These are phyloP conservation scores for Cataglyphis rosenhaueri DNA, from an alignment of 2,888 invertebrate genomes.

Conservation along the genomic window DNA sequence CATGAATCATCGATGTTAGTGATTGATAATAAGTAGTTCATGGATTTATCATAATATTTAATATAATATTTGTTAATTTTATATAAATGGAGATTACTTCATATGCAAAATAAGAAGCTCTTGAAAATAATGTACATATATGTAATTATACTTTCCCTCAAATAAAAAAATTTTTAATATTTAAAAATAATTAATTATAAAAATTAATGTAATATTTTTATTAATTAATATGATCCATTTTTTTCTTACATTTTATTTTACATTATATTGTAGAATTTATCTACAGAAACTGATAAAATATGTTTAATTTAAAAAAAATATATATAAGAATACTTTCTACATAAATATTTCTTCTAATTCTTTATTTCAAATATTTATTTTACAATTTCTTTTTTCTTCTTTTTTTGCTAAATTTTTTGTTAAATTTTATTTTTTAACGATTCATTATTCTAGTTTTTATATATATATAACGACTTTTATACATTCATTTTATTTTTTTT, in stretches of 20 bases:
- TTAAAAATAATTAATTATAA: neutral
- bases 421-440: neutral
- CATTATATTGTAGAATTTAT: neutral
- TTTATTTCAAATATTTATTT: neutral
- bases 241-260: neutral
- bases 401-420: neutral
- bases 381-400: neutral
- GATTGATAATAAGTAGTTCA: neutral
- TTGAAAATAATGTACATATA: neutral
- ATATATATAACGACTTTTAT: neutral
- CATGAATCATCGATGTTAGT: neutral
- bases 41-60: neutral
- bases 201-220: neutral
- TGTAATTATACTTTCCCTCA: neutral
- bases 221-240: neutral
- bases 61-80: neutral
- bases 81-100: neutral
- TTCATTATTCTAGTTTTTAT: neutral
- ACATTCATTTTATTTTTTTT: neutral
- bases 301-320: neutral
- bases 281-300: neutral
- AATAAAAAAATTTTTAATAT: no score
- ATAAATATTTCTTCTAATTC: neutral
- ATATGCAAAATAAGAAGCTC: neutral
- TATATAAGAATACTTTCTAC: neutral